Conservation (phyloP, 1,140 invertebrate species). For the Drosophila gunungcola region DNA sequence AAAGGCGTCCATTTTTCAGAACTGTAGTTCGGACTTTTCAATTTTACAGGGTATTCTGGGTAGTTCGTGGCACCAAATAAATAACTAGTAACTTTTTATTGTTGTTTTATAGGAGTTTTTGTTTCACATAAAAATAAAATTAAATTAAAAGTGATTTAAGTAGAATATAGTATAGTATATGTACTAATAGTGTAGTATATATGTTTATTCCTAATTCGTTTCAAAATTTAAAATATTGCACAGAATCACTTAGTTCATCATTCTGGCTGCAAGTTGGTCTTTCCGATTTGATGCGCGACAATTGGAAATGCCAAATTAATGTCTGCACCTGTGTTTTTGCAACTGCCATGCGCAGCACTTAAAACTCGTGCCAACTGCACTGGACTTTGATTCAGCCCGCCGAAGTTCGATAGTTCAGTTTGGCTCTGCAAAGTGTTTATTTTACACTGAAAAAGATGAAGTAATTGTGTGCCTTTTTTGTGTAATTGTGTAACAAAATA, state of each 20-base stretch:
- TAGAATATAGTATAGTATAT: too few relatives aligned
- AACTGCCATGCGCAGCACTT: conserved; percentile 46
- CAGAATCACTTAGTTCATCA: not conserved
- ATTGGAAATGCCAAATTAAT: conserved; percentile 62
- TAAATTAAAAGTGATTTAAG: too few relatives aligned
- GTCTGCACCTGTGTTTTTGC: conserved; percentile 33
- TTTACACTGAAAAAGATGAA: not conserved
- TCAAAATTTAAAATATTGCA: too few relatives aligned
- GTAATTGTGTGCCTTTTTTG: too few relatives aligned
- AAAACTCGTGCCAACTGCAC: conserved; percentile 28
- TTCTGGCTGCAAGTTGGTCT: not conserved
- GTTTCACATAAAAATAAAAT: too few relatives aligned
- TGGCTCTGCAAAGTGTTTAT: not conserved
- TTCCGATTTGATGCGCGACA: conserved; percentile 33
- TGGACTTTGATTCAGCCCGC: conserved; percentile 3
- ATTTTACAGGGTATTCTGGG: conserved; percentile 5
- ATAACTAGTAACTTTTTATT: too few relatives aligned
- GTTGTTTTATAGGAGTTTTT: too few relatives aligned
- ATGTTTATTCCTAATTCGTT: too few relatives aligned
- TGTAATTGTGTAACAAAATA: too few relatives aligned
- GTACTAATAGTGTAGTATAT: too few relatives aligned
- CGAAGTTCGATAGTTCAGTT: conserved; percentile 9
- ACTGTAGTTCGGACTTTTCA: not conserved
- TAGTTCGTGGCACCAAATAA: too few relatives aligned
- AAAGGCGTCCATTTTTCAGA: conserved; percentile 44